phyloP scores from a whole-genome alignment of 2,797 vertebrate species.

The Ctenochaetus hawaiiensis region DNA sequence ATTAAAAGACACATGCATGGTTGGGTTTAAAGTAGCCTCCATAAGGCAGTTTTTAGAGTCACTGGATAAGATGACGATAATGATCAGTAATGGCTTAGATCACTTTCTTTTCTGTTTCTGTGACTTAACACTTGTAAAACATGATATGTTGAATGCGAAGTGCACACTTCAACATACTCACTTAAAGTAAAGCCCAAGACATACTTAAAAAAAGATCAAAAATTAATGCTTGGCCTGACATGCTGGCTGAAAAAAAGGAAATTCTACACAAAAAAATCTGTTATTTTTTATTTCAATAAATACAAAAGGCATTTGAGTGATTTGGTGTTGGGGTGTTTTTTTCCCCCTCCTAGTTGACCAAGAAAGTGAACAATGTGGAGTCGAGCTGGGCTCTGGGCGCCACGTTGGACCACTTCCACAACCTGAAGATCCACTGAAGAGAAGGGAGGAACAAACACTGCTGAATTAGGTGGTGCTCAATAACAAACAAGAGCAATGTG shows the following conservation, averaged over 20 bases:
- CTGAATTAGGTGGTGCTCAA: constrained; percentile 35
- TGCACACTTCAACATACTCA: background rate
- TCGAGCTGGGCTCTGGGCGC: constrained; percentile 97
- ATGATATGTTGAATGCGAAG: background rate
- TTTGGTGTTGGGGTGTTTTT: constrained; percentile 51
- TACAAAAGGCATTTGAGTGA: constrained; percentile 76
- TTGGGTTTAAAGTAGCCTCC: background rate
- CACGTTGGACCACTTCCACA: constrained; percentile 91
- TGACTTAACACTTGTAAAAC: background rate
- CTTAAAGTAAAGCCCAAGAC: background rate
- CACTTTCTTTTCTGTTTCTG: background rate
- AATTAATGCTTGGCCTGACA: background rate
- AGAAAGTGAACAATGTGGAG: constrained; percentile 96
- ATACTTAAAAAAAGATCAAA: background rate
- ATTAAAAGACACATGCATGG: background rate
- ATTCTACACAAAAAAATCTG: background rate
- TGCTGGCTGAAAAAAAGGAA: background rate
- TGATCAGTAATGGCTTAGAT: background rate
- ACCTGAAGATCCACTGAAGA: constrained; percentile 87
- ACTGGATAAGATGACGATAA: background rate
- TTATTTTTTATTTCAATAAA: constrained; percentile 76
- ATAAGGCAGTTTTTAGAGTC: background rate
- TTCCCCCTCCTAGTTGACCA: constrained; percentile 86
- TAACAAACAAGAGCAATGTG: constrained; percentile 37
- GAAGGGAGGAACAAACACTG: constrained; percentile 28